Conservation (phyloP, 2,797 vertebrate genomes). For the Bufotes viridis region DNA sequence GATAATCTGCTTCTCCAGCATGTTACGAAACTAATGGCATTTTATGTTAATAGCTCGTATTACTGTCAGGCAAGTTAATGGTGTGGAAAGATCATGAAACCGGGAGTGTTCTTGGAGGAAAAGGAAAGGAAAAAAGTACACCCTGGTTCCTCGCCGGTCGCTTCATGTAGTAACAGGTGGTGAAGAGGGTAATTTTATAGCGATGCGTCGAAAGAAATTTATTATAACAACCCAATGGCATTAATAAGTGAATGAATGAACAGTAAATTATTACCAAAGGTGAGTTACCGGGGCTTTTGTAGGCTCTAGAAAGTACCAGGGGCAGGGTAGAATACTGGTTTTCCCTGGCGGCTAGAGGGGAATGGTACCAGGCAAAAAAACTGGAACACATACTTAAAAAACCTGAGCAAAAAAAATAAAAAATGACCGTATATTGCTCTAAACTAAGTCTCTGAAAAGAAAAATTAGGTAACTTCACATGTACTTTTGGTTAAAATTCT, state of each 20-base stretch:
- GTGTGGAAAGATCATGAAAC: slow-evolving; percentile 49
- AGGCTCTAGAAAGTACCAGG: not conserved
- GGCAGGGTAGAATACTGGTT: not conserved
- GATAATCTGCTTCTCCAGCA: slow-evolving; percentile 51
- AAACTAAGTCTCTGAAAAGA: too few relatives aligned
- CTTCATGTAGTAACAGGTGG: slow-evolving; percentile 28
- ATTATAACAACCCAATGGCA: not conserved
- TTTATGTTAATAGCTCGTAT: slow-evolving; percentile 57
- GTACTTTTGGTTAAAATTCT: too few relatives aligned
- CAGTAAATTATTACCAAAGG: not conserved
- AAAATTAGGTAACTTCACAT: too few relatives aligned
- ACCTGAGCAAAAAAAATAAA: too few relatives aligned
- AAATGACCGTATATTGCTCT: too few relatives aligned
- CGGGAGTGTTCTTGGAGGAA: slow-evolving; percentile 14
- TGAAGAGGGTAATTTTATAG: slow-evolving; percentile 3
- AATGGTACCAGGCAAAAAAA: too few relatives aligned
- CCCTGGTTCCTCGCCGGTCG: not conserved
- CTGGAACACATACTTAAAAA: too few relatives aligned
- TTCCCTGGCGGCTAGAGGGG: too few relatives aligned
- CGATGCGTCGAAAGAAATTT: slow-evolving; percentile 8
- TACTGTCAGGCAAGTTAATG: slow-evolving; percentile 57
- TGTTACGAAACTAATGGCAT: slow-evolving; percentile 54
- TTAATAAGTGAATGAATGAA: not conserved
- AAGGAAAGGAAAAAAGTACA: slow-evolving; percentile 8
- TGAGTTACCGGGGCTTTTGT: not conserved